Evolutionary conservation across 2,888 invertebrate species (phyloP).

Genomic region (Oligia strigilis): DNA sequence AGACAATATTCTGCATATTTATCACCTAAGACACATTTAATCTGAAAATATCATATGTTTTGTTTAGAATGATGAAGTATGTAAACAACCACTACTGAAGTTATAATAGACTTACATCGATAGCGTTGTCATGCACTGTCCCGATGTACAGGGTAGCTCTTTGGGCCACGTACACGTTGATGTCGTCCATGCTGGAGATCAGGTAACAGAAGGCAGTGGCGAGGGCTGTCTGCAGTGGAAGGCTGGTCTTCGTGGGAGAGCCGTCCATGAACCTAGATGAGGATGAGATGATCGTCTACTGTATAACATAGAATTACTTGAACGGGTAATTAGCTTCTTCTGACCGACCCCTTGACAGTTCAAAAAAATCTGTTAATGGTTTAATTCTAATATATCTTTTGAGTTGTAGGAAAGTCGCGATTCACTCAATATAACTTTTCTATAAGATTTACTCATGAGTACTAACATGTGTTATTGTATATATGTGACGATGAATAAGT

Average conservation of each 20-base stretch:
- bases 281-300: background rate
- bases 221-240: conserved; percentile 96
- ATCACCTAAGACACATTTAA: background rate
- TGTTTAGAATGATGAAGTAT: background rate
- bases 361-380: background rate
- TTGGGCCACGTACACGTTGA: conserved; percentile 98
- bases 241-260: conserved; percentile 95
- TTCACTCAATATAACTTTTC: background rate
- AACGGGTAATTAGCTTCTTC: background rate
- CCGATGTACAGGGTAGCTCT: conserved; percentile 97
- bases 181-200: conserved; percentile 98
- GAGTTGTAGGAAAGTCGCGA: background rate
- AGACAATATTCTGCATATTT: background rate
- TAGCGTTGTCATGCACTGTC: conserved; percentile 97
- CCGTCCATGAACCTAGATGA: conserved; percentile 95
- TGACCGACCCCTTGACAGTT: background rate
- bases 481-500: too few species aligned
- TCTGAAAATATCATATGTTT: background rate
- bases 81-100: background rate
- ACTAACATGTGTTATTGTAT: too few species aligned
- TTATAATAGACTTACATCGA: conserved; percentile 91
- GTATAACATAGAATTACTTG: background rate
- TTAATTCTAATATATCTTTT: background rate
- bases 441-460: too few species aligned
- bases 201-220: conserved; percentile 99